Base-by-base conservation (phyloP, 2,797 vertebrate species). In the Diglossa cyanea region DNA sequence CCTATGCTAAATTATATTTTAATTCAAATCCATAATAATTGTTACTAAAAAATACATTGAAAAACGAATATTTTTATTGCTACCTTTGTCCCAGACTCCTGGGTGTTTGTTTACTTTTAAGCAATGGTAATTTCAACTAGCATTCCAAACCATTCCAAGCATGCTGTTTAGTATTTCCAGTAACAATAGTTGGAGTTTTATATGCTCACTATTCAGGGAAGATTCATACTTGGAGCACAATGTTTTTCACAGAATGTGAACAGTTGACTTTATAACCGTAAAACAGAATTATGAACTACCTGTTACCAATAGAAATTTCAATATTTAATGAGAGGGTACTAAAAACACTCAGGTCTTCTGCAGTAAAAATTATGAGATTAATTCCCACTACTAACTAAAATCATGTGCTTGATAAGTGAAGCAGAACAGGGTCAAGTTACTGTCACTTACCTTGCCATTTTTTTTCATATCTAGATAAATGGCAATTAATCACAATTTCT, bases 41-140 rank as follows among this genome's bases (percentile, higher is more conserved):
- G 24, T 80, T 48, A 51, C 80, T 90, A 44, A 65, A 61, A 87
- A 83, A 74, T 48, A 33, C 17, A 54, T 51, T 48, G 21, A 42
- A 86, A 91, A 67, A 81, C 25, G 58, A 48, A 15, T 73, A n/a
- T 86, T 90, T 71, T 72, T 91, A 10, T 84, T 88, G 61, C 58
- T 95, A 58, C 48, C 72, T 94, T 92, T 95, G n/a, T 78, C 65
- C 86, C 39, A 79, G 66, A 71, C 37, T 92, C 6, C 28, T 76
- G 17, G 3, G 10, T 83, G 4, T 40, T 86, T 71, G 17, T 30
- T 88, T 92, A 13, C 16, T 44, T 62, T 90, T 51, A n/a, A 81
- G 67, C 10, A 25, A 30, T 60, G 48, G 18, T 87, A 73, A 93
- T 97, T 95, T 90, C 66, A 93, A 91, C 71, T 93, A 89, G 21